Base-by-base conservation (phyloP, 2,888 invertebrate genomes). In the Yponomeuta plumbellus region DNA sequence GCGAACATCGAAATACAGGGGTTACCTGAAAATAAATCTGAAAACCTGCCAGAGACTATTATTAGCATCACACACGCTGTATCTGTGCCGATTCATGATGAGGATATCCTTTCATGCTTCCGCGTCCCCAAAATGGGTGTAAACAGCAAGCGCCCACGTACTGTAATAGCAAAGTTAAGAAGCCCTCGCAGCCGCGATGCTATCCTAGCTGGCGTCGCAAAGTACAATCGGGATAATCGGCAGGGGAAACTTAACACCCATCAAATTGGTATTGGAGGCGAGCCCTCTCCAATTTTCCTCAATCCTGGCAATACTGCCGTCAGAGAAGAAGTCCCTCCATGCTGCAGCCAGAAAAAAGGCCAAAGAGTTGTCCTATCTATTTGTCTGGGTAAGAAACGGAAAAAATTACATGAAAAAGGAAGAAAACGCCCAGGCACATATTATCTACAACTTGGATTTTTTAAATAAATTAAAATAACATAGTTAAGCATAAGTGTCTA, bases 221-320 rank as follows among this genome's bases (percentile, higher is more conserved):
- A 10, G 4, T 61, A 26, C 34, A 56, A 66, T 26, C 34, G 39
- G 21, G 10, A 20, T 4, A 40, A 66, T 39, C 61, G 39, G 8
- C 20, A 66, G 13, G 52, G 62, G 23, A 66, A 62, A 22, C 23
- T 66, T 5, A 56, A 34, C 56, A 59, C 62, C 23, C 13, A 17
- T 5, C 62, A 52, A 17, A 21, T 66, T n/a, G 62, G 56, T n/a
- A 40, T 66, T 23, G 34, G 52, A 11, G 66, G 66, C n/a, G n/a
- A 40, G n/a, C 11, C n/a, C 5, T 10, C 20, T 57, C 66, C 71
- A 22, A 64, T 78, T 17, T 67, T 52, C 80, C 52, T 67, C 5
- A 23, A n/a, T 11, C n/a, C n/a, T n/a, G n/a, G 67, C 64, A 26
- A 57, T 64, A 17, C 26, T 67, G 21, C 11, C 64, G 20, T 64